Evolutionary conservation across 2,113 vertebrate species (phyloP), one percentile per base, ranked within the genome.

Genomic region (Phyllostomus discolor): DNA sequence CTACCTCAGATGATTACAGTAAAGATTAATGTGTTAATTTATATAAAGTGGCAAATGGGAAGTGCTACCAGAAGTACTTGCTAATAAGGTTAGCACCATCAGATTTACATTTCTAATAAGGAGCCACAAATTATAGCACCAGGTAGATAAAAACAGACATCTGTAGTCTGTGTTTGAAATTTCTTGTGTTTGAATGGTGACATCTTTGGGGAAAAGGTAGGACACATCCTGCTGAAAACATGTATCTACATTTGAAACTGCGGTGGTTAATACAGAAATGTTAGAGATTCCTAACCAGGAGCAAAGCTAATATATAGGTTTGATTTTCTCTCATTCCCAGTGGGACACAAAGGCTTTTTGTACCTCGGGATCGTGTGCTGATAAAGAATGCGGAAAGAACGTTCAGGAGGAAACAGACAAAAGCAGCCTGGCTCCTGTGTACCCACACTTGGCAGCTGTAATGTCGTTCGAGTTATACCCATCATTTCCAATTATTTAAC

Each of bases 311-410:
- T 79, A 88, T 33, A 66, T 6, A 93, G 54, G 62, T 66, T 84
- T 96, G 78, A 96, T 87, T 95, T 96, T 94, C 94, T 96, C 78
- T 70, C 86, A 89, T 87, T 79, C 93, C 85, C 95, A 87, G 72
- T 69, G 88, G 79, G 64, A 91, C 50, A 95, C 88, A 97, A 97
- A 96, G 83, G 78, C 69, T 80, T 95, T 95, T 87, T 95, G 86
- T 96, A 64, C 94, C 82, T 97, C 78, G 20, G 69, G 96, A 96
- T 95, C 82, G 91, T 11, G 43, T 89, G 86, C 82, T 91, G 96
- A 96, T 96, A 97, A 97, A 97, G 96, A 97, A 97, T 95, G 97
- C 11, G 10, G 95, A 96, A 96, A 93, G 96, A 93, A 96, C 93
- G 91, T 88, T 92, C 94, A 97, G 79, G 82, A 97, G 95, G 88